Conservation (phyloP, 2,888 invertebrate genomes). For the Drosophila mayaguana region DNA sequence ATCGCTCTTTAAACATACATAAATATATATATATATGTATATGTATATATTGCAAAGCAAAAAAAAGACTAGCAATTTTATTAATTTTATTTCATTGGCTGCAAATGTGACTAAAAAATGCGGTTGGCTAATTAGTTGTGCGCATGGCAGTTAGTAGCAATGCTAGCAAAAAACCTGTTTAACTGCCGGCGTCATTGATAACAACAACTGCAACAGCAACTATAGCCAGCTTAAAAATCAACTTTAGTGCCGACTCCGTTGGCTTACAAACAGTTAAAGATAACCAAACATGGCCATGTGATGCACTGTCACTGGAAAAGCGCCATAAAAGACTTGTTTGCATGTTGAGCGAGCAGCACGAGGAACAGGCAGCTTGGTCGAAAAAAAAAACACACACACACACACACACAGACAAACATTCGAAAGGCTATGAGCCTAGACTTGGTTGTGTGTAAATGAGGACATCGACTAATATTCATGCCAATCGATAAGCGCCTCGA, state of each 20-base stretch:
- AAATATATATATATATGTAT: no score
- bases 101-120: slow-evolving; percentile 46
- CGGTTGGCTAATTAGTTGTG: slow-evolving; percentile 65
- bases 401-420: slow-evolving; percentile 31
- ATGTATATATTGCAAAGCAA: neutral
- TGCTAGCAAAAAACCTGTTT: slow-evolving; percentile 56
- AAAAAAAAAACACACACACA: slow-evolving; percentile 7
- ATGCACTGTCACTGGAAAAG: slow-evolving; percentile 78
- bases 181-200: slow-evolving; percentile 66
- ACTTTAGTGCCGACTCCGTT: slow-evolving; percentile 49
- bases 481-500: slow-evolving; percentile 75
- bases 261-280: slow-evolving; percentile 77
- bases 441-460: slow-evolving; percentile 65
- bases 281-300: slow-evolving; percentile 79
- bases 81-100: slow-evolving; percentile 43
- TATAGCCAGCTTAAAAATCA: slow-evolving; percentile 23
- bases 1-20: neutral
- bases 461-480: slow-evolving; percentile 77
- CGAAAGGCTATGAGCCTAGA: slow-evolving; percentile 57
- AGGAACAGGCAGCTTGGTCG: slow-evolving; percentile 12
- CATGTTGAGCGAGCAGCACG: slow-evolving; percentile 51
- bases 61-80: slow-evolving; percentile 39
- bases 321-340: slow-evolving; percentile 79
- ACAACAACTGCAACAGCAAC: slow-evolving; percentile 43
- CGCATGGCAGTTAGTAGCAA: slow-evolving; percentile 38